These are phyloP conservation scores for Bradypodion pumilum DNA, from an alignment of 2,797 vertebrate genomes.

Conservation along the genomic window DNA sequence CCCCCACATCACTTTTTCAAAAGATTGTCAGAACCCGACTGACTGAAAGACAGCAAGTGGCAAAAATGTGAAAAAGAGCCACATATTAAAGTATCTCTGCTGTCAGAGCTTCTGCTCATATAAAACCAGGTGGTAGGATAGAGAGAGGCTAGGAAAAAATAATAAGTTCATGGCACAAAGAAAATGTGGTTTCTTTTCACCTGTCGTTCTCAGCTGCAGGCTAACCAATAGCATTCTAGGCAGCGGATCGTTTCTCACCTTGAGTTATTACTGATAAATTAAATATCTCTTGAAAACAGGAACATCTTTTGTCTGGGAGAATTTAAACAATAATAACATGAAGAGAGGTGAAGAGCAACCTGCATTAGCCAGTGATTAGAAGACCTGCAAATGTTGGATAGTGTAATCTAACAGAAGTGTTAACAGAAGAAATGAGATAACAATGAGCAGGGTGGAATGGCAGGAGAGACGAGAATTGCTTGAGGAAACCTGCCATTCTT, in stretches of 20 bases:
- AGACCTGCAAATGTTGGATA: not conserved
- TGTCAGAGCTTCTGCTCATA: not conserved
- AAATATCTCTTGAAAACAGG: conserved; percentile 12
- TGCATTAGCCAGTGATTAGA: conserved; percentile 6
- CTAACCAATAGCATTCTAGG: not conserved
- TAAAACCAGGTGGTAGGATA: not conserved
- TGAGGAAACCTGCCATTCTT: not conserved
- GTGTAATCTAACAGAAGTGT: not conserved
- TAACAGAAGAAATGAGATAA: conserved; percentile 14
- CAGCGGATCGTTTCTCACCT: not conserved
- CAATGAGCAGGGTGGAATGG: not conserved
- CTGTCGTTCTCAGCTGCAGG: not conserved
- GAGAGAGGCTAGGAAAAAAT: not conserved
- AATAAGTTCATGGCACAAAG: not conserved
- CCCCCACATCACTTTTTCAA: not conserved
- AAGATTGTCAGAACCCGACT: not conserved
- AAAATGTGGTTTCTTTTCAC: not conserved
- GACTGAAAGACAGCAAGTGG: not conserved
- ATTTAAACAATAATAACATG: not conserved
- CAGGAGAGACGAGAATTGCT: not conserved
- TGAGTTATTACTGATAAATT: conserved; percentile 22
- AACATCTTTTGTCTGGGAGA: not conserved
- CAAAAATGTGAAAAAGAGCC: not conserved
- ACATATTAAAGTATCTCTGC: not conserved
- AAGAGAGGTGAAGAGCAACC: not conserved